Base-by-base conservation (phyloP, 2,113 vertebrate species). In the Leptodactylus fuscus region DNA sequence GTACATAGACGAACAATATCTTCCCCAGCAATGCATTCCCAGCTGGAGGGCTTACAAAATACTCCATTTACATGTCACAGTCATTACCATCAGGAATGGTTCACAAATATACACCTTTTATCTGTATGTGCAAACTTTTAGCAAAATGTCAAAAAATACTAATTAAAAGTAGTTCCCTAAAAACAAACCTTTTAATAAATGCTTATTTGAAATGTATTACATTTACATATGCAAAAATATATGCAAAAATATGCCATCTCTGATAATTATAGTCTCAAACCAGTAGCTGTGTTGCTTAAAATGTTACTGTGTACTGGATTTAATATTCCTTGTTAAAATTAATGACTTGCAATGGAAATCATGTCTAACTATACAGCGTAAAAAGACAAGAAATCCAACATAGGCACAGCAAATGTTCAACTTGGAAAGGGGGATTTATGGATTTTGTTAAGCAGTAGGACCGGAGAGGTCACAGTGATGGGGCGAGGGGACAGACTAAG, bases 261-360 rank as follows among this genome's bases (percentile, higher is more conserved):
- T 13, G 75, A 73, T 80, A 81, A 86, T 73, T 81, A 81, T 24
- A 80, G 51, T 34, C 48, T 75, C 51, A 74, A 75, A 83, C 82
- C 70, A 83, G 51, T 62, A 76, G 53, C 71, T 60, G 82, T 44
- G 49, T 60, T 81, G 62, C 49, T 27, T 60, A 81, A 70, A 60
- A 86, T 81, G 62, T 76, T 76, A 20, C 41, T 62, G 73, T 76
- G 51, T 58, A 71, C 48, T 60, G 65, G 20, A 58, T 86, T 86
- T 86, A 86, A 86, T 81, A 71, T 73, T 86, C 62, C 60, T 71
- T 86, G 62, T 81, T 80, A 81, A 73, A 86, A 86, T 81, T 67
- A 86, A 86, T 73, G 48, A 85, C 36, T 80, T 81, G 48, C 62
- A 58, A 29, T 86, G 36, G 84, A 53, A 86, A 86, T 86, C 67